Base-by-base conservation (phyloP, 2,888 invertebrate genomes). In the Erebia aethiops region DNA sequence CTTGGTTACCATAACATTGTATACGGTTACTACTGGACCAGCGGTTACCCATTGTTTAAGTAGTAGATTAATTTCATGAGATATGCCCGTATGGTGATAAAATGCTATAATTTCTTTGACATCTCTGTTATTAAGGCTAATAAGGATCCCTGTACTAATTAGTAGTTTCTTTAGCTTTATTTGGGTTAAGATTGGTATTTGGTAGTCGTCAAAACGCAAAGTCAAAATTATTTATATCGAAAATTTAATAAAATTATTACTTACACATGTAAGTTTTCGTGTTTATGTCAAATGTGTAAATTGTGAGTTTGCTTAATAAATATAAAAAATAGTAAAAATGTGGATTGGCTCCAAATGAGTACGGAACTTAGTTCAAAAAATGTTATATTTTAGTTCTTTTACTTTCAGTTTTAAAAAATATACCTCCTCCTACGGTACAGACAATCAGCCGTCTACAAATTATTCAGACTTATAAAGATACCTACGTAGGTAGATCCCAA, bases 11-110 rank as follows among this genome's bases (percentile, higher is more conserved):
- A 49, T 56, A n/a, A 49, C 1, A 21, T 9, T 18, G 46, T 57
- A 66, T 66, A 57, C 56, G 56, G 14, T 65, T 43, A 54, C 13
- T 18, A 49, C 43, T 14, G 13, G 51, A 67, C 64, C 51, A 51
- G 64, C 46, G 46, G 66, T 56, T 70, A 56, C 26, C 61, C 52
- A 68, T 74, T 74, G 72, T 74, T 68, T 66, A 57, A 66, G 58
- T 58, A 70, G 61, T 52, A 66, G 69, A 70, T 71, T 70, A 56
- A 71, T 66, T 69, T 65, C 49, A 14, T 49, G 16, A 67, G 70
- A 70, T 70, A 70, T 35, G 46, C 70, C 35, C 49, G 11, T 46
- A 52, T 65, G 65, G 68, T 56, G 70, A 61, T 65, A 66, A 66
- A 69, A 65, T 49, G 49, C 65, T 61, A 58, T 71, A 66, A 56